Evolutionary conservation across 1,140 invertebrate species (phyloP).

Genomic region (Nymphalis io): DNA sequence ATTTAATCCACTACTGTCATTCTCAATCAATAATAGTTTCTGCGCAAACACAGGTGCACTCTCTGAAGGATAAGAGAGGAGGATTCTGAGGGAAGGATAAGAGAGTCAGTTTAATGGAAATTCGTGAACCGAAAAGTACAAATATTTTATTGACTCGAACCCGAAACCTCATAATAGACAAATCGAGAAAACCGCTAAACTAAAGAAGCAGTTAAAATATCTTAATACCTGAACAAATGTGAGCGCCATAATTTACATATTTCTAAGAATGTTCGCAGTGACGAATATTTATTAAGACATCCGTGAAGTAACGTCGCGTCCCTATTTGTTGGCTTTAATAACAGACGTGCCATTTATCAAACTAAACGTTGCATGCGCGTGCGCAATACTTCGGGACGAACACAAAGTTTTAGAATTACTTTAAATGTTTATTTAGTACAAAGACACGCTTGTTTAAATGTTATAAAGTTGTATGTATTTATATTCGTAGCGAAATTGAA

Average conservation of each 20-base stretch:
- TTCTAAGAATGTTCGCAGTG: constrained; percentile 30
- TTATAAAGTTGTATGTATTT: not conserved
- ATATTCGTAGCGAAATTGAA: not conserved
- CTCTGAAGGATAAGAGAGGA: too few species aligned
- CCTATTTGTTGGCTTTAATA: constrained; percentile 39
- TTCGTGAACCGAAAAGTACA: too few species aligned
- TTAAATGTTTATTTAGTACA: not conserved
- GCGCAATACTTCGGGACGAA: constrained; percentile 19
- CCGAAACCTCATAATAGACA: too few species aligned
- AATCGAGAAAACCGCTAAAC: too few species aligned
- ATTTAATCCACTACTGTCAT: too few species aligned
- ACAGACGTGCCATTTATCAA: constrained; percentile 49
- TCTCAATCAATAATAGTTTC: too few species aligned
- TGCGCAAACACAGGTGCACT: too few species aligned
- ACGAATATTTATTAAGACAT: constrained; percentile 52
- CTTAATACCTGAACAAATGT: constrained; percentile 9
- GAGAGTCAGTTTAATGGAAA: too few species aligned
- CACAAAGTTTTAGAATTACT: not conserved
- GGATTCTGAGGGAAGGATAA: too few species aligned
- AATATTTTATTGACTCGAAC: too few species aligned
- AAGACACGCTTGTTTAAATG: too few species aligned
- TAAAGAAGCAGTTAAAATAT: not conserved
- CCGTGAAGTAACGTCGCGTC: constrained; percentile 43
- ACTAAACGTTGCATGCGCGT: constrained; percentile 46
- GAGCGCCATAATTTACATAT: constrained; percentile 16